A percentile compares a stretch with the other conserved stretches of the same genome.
phyloP scores from a whole-genome alignment of 2,888 invertebrate genomes.

The Polyploca ridens region DNA sequence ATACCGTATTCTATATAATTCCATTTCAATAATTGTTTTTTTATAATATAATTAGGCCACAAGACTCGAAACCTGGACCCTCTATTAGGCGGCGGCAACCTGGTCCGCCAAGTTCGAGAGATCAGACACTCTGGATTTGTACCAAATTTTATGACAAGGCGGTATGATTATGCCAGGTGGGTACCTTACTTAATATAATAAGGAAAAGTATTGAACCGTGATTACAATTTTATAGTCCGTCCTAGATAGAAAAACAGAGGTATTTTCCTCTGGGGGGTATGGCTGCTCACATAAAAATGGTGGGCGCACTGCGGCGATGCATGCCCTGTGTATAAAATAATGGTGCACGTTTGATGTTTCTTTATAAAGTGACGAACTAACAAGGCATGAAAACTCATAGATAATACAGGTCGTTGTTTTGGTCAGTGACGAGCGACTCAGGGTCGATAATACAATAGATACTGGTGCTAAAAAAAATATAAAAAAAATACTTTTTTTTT shows the following conservation, averaged over 20 bases:
- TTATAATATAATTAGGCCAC: constrained; percentile 59
- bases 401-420: no score
- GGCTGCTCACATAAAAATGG: background rate
- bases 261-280: background rate
- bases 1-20: constrained; percentile 9
- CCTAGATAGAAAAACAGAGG: background rate
- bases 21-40: constrained; percentile 14
- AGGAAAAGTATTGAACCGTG: background rate
- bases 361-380: background rate
- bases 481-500: no score
- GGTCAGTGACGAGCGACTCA: no score
- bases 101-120: constrained; percentile 68
- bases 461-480: no score
- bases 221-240: constrained; percentile 1
- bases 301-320: background rate
- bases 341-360: background rate
- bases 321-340: background rate
- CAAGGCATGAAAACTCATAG: background rate
- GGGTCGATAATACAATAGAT: no score
- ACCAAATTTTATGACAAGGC: constrained; percentile 51
- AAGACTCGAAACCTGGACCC: constrained; percentile 68
- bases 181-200: constrained; percentile 20
- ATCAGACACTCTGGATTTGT: constrained; percentile 60
- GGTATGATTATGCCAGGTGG: constrained; percentile 58
- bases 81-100: constrained; percentile 69